phyloP scores from a whole-genome alignment of 2,797 vertebrate genomes.

The Etheostoma perlongum region DNA sequence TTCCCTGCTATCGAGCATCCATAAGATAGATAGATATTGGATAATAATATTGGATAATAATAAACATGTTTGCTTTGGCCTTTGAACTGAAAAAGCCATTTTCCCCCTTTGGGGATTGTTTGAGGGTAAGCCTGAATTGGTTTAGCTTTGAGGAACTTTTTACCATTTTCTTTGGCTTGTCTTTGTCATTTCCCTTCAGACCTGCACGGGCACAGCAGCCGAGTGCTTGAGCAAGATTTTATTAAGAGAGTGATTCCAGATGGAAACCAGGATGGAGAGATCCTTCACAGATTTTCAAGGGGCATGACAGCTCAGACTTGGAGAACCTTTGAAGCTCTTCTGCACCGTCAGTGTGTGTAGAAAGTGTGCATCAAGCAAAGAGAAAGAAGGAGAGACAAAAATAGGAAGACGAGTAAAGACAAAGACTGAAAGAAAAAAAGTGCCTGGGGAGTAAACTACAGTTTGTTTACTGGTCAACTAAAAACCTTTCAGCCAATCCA shows the following conservation, averaged over 20 bases:
- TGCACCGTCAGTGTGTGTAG: constrained; percentile 17
- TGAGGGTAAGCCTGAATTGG: not conserved
- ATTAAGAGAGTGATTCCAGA: constrained; percentile 61
- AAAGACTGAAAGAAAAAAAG: not conserved
- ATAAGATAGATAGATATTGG: not conserved
- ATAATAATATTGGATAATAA: not conserved
- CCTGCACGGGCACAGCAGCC: constrained; percentile 48
- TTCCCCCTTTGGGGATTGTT: not conserved
- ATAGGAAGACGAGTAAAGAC: not conserved
- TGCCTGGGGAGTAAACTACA: constrained; percentile 21
- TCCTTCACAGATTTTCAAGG: constrained; percentile 41
- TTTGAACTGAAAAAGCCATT: not conserved
- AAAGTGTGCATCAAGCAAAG: constrained; percentile 6
- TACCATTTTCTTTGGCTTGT: not conserved
- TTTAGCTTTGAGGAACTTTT: not conserved
- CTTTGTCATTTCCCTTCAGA: constrained; percentile 20
- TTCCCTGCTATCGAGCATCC: not conserved
- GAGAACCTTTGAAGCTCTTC: constrained; percentile 7
- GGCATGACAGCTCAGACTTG: constrained; percentile 28
- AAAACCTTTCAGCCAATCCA: constrained; percentile 47
- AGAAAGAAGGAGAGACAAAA: constrained; percentile 18
- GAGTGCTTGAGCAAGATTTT: constrained; percentile 16
- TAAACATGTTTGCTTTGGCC: constrained; percentile 8
- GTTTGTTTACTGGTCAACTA: constrained; percentile 52
- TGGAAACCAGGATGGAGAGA: constrained; percentile 47